phyloP scores from a whole-genome alignment of 2,888 invertebrate genomes.

The Zygothrica quintamaculata region DNA sequence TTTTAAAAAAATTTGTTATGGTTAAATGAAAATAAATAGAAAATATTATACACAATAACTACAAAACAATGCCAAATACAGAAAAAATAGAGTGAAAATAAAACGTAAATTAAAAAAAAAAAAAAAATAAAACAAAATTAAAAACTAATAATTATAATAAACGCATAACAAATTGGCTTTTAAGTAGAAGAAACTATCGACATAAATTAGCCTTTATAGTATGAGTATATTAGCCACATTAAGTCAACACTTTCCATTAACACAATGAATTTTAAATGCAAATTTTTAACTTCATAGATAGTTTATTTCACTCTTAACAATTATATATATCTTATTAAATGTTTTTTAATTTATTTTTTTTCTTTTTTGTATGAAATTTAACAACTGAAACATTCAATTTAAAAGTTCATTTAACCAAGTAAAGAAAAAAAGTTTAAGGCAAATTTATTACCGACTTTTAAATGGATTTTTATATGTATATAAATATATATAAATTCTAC shows the following conservation, averaged over 20 bases:
- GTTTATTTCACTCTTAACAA: too few species aligned
- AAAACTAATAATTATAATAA: constrained; percentile 4
- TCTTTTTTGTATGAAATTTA: too few species aligned
- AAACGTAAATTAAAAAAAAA: constrained; percentile 10
- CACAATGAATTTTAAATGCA: too few species aligned
- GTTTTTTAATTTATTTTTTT: too few species aligned
- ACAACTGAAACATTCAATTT: not conserved
- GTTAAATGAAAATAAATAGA: constrained; percentile 18
- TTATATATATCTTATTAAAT: too few species aligned
- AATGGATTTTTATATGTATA: not conserved
- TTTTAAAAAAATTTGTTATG: constrained; percentile 20
- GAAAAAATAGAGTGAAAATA: constrained; percentile 30
- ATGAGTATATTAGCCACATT: too few species aligned
- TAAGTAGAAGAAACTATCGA: too few species aligned
- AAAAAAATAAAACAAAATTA: not conserved
- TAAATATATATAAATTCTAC: constrained; percentile 16
- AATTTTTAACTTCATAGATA: too few species aligned
- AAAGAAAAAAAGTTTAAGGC: constrained; percentile 6
- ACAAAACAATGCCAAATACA: constrained; percentile 11
- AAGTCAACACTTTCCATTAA: too few species aligned
- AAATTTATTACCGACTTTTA: constrained; percentile 32
- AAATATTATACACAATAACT: constrained; percentile 21
- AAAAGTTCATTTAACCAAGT: not conserved
- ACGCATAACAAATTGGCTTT: too few species aligned
- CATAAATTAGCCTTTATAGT: not conserved